Percentiles rank a stretch among this genome's conserved stretches.
Evolutionary conservation across 2,113 vertebrate species (phyloP).

Genomic region (Arothron firmamentum): DNA sequence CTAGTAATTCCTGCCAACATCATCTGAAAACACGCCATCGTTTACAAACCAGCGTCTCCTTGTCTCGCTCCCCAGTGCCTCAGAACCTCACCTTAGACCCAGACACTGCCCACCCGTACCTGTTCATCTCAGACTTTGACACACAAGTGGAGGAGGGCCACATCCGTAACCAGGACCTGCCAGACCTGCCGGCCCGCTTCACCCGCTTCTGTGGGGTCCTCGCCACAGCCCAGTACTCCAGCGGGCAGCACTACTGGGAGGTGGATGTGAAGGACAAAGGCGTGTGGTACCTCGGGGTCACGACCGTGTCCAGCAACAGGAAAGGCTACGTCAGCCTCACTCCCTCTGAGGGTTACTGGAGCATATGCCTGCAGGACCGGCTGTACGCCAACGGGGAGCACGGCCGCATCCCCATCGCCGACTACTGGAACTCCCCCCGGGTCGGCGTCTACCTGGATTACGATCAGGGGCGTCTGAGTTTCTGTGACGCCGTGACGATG

Average conservation of each 20-base stretch:
- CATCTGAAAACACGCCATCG: neutral
- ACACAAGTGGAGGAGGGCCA: conserved; percentile 76
- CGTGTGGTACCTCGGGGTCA: conserved; percentile 80
- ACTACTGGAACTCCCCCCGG: conserved; percentile 76
- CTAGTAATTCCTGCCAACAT: neutral
- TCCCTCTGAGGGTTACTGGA: conserved; percentile 76
- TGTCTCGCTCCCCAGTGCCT: conserved; percentile 60
- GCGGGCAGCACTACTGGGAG: conserved; percentile 80
- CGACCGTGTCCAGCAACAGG: conserved; percentile 74
- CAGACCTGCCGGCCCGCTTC: conserved; percentile 70
- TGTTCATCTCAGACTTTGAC: conserved; percentile 74
- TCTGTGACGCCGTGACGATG: conserved; percentile 80
- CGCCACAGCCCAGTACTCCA: conserved; percentile 71
- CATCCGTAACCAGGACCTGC: conserved; percentile 63
- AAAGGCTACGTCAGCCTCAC: conserved; percentile 76
- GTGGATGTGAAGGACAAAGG: conserved; percentile 78
- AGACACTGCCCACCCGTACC: conserved; percentile 73
- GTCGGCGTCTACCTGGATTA: conserved; percentile 79
- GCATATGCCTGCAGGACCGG: conserved; percentile 75
- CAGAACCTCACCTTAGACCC: conserved; percentile 78
- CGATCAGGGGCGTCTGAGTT: conserved; percentile 72
- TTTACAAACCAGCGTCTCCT: neutral
- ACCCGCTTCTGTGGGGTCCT: conserved; percentile 76
- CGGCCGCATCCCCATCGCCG: conserved; percentile 70
- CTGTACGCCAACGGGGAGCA: conserved; percentile 76